Base-by-base conservation (phyloP, 2,888 invertebrate genomes). In the Mythimna pallens region DNA sequence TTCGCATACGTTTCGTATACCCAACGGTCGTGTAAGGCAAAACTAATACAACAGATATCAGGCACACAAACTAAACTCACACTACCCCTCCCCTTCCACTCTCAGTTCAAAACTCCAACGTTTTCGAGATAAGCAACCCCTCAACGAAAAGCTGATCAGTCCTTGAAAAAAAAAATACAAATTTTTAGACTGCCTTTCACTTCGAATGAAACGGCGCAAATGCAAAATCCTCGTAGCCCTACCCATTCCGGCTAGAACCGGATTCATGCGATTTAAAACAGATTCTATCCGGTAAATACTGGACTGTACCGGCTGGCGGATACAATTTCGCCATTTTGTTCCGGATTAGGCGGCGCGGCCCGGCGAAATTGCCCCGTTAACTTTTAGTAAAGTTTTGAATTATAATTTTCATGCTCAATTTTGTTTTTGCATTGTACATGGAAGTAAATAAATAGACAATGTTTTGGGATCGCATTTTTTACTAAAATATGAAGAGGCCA, bases 241-340 rank as follows among this genome's bases (percentile, higher is more conserved):
- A 71, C 70, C 76, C 64, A 73, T 83, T 77, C 76, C 58, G 47
- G 74, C 85, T 83, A 84, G 86, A 81, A 85, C 80, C 79, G 83
- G 89, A 87, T 87, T 88, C 87, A 83, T 86, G 83, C 83, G 87
- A 87, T 88, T 89, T 89, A 89, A 89, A 90, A 88, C 87, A 81
- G 86, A 88, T 88, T 89, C 83, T 84, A 89, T 89, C 88, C 87
- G 85, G 87, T 89, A 89, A 90, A 89, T 89, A 88, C 89, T 75
- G 85, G 87, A 86, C 86, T 70, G 83, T 73, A 77, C 86, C 78
- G 85, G 86, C 79, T 85, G 78, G 80, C 80, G 87, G 86, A 87
- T 87, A 87, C 87, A 89, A 87, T 87, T 86, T 85, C 78, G 80
- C 87, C 88, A 89, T 91, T 89, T 88, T 88, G 89, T 86, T 81